Base-by-base conservation (phyloP, 1,140 invertebrate species). In the Solenopsis fugax region DNA sequence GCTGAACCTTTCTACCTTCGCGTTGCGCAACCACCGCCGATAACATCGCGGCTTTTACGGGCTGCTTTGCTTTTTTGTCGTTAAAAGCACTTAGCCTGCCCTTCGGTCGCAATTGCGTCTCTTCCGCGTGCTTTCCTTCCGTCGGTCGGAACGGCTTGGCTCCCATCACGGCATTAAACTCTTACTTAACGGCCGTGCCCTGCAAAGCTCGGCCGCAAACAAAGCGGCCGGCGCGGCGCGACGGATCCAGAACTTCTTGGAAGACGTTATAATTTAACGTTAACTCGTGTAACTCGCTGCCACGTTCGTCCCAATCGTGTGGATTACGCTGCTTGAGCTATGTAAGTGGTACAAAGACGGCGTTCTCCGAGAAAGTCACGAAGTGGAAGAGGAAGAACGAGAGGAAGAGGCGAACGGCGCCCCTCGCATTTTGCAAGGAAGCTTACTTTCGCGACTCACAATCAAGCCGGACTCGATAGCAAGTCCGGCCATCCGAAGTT, bases 41-140 rank as follows among this genome's bases (percentile, higher is more conserved):
- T 91, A 92, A 87, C 90, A 92, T 91, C 88, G 84, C 80, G 78
- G 84, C 90, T 90, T 91, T 90, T 88, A 86, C 85, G 86, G 65
- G 65, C 88, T 77, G 86, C 80, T 78, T 88, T 81, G 82, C 87
- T 88, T 87, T 91, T 90, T 90, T 88, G 80, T 88, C 86, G 88
- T 73, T 90, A 80, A 88, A 90, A 90, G 90, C 87, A 89, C 85
- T 91, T 91, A 89, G 87, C 87, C 77, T 86, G 90, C 86, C 73
- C 85, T 87, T 91, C 89, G 87, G 77, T 72, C 86, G 64, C 87
- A 87, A 88, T 85, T 87, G 75, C 86, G 82, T 64, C 86, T 86
- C 72, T 88, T 90, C 87, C 89, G 69, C 56, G 69, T 71, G 67
- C 50, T 56, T 81, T 77, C 85, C 69, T 73, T 34, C 64, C 81